Percentiles rank a stretch among this genome's conserved stretches.
Conservation (phyloP, 1,140 invertebrate genomes). For the Drosophila bifasciata region DNA sequence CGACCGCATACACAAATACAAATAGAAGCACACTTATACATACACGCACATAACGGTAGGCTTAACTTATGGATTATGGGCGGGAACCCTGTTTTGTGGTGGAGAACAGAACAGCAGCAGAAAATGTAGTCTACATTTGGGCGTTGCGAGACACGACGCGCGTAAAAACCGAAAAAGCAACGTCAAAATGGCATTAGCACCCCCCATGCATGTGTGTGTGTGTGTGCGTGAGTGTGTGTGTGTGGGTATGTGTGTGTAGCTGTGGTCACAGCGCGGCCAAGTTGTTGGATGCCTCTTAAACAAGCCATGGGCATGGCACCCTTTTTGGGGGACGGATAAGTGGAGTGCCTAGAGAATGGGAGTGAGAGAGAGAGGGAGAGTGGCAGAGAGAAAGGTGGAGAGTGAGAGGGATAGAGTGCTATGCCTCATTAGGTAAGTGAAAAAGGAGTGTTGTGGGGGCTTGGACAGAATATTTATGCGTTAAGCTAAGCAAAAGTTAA, state of each 20-base stretch:
- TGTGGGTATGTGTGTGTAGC: slow-evolving; percentile 22
- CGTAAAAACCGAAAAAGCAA: slow-evolving; percentile 41
- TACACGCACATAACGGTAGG: slow-evolving; percentile 44
- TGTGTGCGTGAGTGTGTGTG: slow-evolving; percentile 7
- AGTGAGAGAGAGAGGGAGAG: neutral
- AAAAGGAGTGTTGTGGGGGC: slow-evolving; percentile 24
- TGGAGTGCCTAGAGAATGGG: too few relatives aligned
- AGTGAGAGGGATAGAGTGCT: slow-evolving; percentile 6
- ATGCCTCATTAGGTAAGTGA: slow-evolving; percentile 49
- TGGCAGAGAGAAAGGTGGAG: too few relatives aligned
- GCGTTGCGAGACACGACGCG: slow-evolving; percentile 36
- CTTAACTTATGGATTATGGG: slow-evolving; percentile 76
- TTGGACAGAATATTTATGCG: neutral
- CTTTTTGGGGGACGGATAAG: neutral
- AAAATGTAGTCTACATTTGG: slow-evolving; percentile 69
- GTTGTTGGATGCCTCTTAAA: slow-evolving; percentile 22
- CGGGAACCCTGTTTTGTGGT: slow-evolving; percentile 58
- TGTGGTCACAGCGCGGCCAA: slow-evolving; percentile 30
- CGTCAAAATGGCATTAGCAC: slow-evolving; percentile 54
- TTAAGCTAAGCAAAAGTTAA: slow-evolving; percentile 15
- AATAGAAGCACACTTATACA: slow-evolving; percentile 24
- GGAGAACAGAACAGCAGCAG: slow-evolving; percentile 25
- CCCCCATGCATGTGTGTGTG: slow-evolving; percentile 25
- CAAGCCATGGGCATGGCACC: slow-evolving; percentile 3
- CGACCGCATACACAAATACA: slow-evolving; percentile 47